Percentiles rank a stretch among this genome's conserved stretches.
These are phyloP conservation scores for Lota lota DNA, from an alignment of 2,113 vertebrate genomes.

Conservation along the genomic window DNA sequence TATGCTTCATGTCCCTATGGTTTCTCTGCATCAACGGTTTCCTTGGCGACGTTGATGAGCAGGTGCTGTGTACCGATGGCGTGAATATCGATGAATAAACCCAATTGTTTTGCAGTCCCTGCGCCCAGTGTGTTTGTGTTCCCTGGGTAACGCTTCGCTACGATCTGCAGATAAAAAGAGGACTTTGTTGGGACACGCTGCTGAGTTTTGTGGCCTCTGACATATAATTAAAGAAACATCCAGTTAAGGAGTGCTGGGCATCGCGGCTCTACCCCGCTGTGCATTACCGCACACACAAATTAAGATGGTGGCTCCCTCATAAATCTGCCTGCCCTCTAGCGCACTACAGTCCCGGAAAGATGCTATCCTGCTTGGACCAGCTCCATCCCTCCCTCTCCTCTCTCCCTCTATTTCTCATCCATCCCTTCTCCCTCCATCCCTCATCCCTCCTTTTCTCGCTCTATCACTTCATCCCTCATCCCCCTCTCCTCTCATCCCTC, in stretches of 20 bases:
- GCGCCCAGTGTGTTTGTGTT: slow-evolving; percentile 38
- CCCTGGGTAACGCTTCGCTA: slow-evolving; percentile 59
- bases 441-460: slow-evolving; percentile 22
- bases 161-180: slow-evolving; percentile 51
- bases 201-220: slow-evolving; percentile 79
- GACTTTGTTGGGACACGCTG: slow-evolving; percentile 53
- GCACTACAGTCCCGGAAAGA: slow-evolving; percentile 37
- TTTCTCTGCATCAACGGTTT: no score
- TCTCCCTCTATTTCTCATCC: slow-evolving; percentile 22
- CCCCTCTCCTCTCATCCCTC: slow-evolving; percentile 2
- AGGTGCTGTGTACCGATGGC: slow-evolving; percentile 43
- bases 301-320: slow-evolving; percentile 71
- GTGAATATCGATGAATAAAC: slow-evolving; percentile 69
- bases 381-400: slow-evolving; percentile 58
- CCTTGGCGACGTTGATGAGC: no score
- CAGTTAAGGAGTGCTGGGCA: slow-evolving; percentile 76
- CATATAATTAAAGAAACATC: slow-evolving; percentile 84
- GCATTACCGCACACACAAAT: slow-evolving; percentile 74
- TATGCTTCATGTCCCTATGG: slow-evolving; percentile 3
- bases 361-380: slow-evolving; percentile 65
- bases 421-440: no score
- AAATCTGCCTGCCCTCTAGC: slow-evolving; percentile 67
- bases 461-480: not conserved
- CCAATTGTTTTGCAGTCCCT: slow-evolving; percentile 59
- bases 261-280: slow-evolving; percentile 68